Conservation (phyloP, 2,113 vertebrate species). For the Turnix velox region DNA sequence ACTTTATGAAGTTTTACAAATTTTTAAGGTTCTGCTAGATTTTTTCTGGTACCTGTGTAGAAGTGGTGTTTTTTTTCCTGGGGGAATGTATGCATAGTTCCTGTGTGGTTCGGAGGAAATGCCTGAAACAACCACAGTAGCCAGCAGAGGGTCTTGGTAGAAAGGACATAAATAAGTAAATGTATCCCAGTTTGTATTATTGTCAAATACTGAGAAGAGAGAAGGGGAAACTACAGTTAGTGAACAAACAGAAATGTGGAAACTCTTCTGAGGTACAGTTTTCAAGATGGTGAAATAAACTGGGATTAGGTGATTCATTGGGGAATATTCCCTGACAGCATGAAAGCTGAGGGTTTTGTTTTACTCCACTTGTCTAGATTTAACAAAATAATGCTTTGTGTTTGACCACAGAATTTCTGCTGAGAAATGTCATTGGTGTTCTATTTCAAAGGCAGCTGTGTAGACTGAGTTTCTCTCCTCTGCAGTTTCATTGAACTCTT, state of each 20-base stretch:
- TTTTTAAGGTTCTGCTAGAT: background rate
- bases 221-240: background rate
- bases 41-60: background rate
- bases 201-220: background rate
- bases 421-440: background rate
- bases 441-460: background rate
- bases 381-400: background rate
- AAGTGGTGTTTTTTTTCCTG: background rate
- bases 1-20: background rate
- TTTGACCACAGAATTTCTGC: background rate
- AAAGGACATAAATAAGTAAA: background rate
- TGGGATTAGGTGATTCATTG: background rate
- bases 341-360: background rate
- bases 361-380: background rate
- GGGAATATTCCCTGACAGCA: background rate
- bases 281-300: background rate
- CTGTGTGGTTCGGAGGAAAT: background rate
- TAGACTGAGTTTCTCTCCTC: background rate
- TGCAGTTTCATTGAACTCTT: background rate
- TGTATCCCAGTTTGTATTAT: background rate
- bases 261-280: background rate
- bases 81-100: background rate
- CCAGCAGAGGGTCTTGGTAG: background rate
- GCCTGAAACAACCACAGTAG: background rate
- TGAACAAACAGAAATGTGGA: background rate